Evolutionary conservation across 2,888 invertebrate genomes (phyloP), one percentile per base, ranked within the genome.

Genomic region (Stegana nigrithorax): DNA sequence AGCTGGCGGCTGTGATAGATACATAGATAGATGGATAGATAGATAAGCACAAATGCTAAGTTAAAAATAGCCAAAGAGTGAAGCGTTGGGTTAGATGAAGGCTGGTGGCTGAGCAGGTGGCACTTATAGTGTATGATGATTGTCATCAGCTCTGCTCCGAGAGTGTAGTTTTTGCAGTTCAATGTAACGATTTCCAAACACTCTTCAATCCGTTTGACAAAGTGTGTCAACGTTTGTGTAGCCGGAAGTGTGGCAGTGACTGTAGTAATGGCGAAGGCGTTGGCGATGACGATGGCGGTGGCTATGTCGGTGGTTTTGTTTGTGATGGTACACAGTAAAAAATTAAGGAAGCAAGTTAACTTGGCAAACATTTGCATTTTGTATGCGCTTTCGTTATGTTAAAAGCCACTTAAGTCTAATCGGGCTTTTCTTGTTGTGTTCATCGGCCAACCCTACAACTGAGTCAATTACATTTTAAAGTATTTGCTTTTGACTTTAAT

Each of bases 401-500:
- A 2, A n/a, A n/a, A n/a, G n/a, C n/a, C n/a, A n/a, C n/a, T n/a
- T n/a, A n/a, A n/a, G n/a, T n/a, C n/a, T n/a, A n/a, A n/a, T n/a
- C n/a, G n/a, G n/a, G n/a, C n/a, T n/a, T n/a, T n/a, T n/a, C n/a
- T n/a, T n/a, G n/a, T n/a, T n/a, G n/a, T n/a, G n/a, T n/a, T n/a
- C 29, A 59, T 32, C n/a, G 2, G 32, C 32, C n/a, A 12, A 32
- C 32, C n/a, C 2, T 2, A 39, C 39, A 8, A 39, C 39, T 39
- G n/a, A n/a, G n/a, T 1, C 23, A 55, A 55, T 12, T 4, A 53
- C 50, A 51, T 51, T 26, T 51, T 26, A 27, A 27, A 36, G 21
- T 55, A 36, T 36, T 32, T 32, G 32, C 53, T 10, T 12, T 32
- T 5, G 53, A 55, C 36, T 29, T 59, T 59, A 25, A 59, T 59